Evolutionary conservation across 1,140 invertebrate species (phyloP), one percentile per base, ranked within the genome.

Genomic region (Monomorium pharaonis): DNA sequence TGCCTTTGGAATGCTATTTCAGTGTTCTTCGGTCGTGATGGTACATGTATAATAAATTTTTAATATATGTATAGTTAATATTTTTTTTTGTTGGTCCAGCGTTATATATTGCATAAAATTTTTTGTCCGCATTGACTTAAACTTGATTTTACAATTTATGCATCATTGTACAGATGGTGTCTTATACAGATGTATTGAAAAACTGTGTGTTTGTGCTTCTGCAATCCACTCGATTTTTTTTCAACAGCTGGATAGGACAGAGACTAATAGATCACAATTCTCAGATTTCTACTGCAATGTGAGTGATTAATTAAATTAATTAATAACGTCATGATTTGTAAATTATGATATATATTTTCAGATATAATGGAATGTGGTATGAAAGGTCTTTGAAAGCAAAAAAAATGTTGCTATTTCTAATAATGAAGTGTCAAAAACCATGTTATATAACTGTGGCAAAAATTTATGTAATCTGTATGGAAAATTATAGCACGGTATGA

Each of bases 281-380:
- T 51, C 44, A 65, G 14, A 14, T 67, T 65, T 16, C 60, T 33
- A 1, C 33, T 21, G 42, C 76, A 21, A 30, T n/a, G 76, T 78
- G 51, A 78, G 60, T 51, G 30, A 62, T 21, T 21, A 65, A 42
- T 78, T 33, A 18, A 21, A 30, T 62, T 30, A 65, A 65, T 51
- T 10, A 16, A 47, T 21, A 1, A 18, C 4, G 2, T 37, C 14
- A 7, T 27, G 0, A 42, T 12, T 33, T 42, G 2, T 2, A 14
- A 74, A 74, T 16, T 21, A 33, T 54, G 6, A 51, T 54, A 16
- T n/a, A n/a, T 30, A 30, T 16, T 65, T 78, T 78, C 21, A 78
- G 76, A 37, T 78, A 67, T 49, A 78, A 78, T 2, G 44, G 60
- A 33, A 16, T 67, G 16, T 78, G 76, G 60, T 78, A 67, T 51